Conservation (phyloP, 2,797 vertebrate species). For the Ataeniobius toweri region DNA sequence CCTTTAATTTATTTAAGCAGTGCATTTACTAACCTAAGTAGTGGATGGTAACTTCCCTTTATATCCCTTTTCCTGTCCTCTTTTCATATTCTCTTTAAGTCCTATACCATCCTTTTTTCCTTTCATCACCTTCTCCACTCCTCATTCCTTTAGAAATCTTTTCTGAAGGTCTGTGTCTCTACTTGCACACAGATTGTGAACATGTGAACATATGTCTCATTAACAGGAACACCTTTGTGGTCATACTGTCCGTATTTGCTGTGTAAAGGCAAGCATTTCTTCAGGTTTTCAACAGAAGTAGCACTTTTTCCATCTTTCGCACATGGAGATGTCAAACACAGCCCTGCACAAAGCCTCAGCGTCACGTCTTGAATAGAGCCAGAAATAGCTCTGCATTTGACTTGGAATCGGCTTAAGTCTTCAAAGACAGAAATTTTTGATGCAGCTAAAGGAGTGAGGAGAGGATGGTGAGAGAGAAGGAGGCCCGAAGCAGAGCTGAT, state of each 20-base stretch:
- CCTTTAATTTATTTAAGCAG: no score
- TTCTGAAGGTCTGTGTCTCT: slow-evolving; percentile 44
- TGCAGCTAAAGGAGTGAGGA: slow-evolving; percentile 70
- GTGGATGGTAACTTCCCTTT: slow-evolving; percentile 14
- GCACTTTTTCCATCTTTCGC: slow-evolving; percentile 16
- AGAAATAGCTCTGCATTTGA: slow-evolving; percentile 80
- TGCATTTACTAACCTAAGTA: no score
- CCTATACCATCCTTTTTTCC: slow-evolving; percentile 7
- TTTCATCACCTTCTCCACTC: slow-evolving; percentile 21
- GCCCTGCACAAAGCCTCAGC: slow-evolving; percentile 64
- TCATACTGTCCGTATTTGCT: slow-evolving; percentile 41
- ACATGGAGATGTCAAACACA: slow-evolving; percentile 64
- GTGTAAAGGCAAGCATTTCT: slow-evolving; percentile 18
- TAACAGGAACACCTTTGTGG: slow-evolving; percentile 47
- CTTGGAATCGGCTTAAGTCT: slow-evolving; percentile 84
- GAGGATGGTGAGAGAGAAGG: slow-evolving; percentile 29
- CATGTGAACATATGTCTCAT: slow-evolving; percentile 49
- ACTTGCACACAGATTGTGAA: slow-evolving; percentile 34
- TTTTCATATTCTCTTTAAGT: slow-evolving; percentile 13
- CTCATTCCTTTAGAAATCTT: slow-evolving; percentile 57
- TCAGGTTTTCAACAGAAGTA: slow-evolving; percentile 18
- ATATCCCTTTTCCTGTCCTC: slow-evolving; percentile 34
- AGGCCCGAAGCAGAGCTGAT: slow-evolving; percentile 63
- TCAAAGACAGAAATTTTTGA: slow-evolving; percentile 78
- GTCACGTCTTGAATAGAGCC: slow-evolving; percentile 69